phyloP scores from a whole-genome alignment of 2,797 vertebrate species.

The Aldrovandia affinis region DNA sequence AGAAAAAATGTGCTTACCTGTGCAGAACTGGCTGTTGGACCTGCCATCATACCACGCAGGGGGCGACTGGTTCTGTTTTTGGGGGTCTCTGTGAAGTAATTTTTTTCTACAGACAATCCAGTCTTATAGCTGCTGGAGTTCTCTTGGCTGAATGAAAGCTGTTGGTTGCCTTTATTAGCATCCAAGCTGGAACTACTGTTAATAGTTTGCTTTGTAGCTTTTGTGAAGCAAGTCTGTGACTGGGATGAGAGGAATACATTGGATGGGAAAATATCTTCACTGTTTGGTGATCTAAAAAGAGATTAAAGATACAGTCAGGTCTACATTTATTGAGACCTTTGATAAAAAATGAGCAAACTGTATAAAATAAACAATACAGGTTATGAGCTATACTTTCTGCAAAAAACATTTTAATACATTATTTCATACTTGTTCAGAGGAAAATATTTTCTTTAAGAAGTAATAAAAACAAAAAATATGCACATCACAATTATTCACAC shows the following conservation, averaged over 20 bases:
- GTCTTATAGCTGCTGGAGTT: constrained; percentile 38
- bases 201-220: constrained; percentile 32
- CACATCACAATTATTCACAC: too few relatives aligned
- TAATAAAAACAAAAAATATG: too few relatives aligned
- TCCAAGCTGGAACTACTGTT: constrained; percentile 34
- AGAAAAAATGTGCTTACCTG: constrained; percentile 72
- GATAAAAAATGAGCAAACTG: too few relatives aligned
- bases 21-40: constrained; percentile 70
- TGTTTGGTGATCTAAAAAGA: constrained; percentile 47
- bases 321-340: too few relatives aligned
- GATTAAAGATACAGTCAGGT: not conserved
- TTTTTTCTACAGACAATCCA: constrained; percentile 50
- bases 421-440: too few relatives aligned
- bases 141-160: constrained; percentile 33
- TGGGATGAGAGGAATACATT: constrained; percentile 34
- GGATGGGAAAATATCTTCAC: constrained; percentile 36
- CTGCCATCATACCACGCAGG: constrained; percentile 81
- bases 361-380: too few relatives aligned
- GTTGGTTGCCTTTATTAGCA: constrained; percentile 37
- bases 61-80: constrained; percentile 71
- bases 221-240: constrained; percentile 33
- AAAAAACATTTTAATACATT: too few relatives aligned
- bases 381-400: too few relatives aligned
- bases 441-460: too few relatives aligned
- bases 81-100: constrained; percentile 63